A percentile compares a stretch with the other conserved stretches of the same genome.
Conservation (phyloP, 2,113 vertebrate genomes). For the Myotis lucifugus region DNA sequence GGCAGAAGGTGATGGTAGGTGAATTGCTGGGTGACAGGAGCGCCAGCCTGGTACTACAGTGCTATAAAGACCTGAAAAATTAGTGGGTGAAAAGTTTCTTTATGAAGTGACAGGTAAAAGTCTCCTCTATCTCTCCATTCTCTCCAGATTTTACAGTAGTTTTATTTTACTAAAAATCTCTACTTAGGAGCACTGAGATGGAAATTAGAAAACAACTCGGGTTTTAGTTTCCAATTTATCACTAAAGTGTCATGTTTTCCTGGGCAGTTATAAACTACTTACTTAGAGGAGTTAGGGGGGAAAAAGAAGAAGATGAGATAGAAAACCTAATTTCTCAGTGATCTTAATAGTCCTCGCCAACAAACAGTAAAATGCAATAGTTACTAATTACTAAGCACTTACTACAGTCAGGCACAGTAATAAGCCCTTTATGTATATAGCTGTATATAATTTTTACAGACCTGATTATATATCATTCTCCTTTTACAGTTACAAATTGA, state of each 20-base stretch:
- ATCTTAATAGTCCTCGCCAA: no score
- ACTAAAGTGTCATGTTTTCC: neutral
- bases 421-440: no score
- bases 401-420: no score
- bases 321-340: no score
- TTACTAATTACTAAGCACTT: no score
- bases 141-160: neutral
- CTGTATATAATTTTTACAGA: no score
- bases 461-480: no score
- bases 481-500: no score
- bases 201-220: neutral
- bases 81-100: neutral
- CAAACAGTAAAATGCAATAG: no score
- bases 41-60: rapidly evolving
- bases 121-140: neutral
- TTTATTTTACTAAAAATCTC: neutral
- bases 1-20: neutral
- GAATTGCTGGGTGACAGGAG: neutral
- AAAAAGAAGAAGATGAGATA: no score
- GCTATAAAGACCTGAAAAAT: neutral
- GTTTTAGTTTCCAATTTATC: neutral
- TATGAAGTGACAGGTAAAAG: neutral
- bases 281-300: no score
- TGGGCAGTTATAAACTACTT: no score
- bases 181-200: neutral